Percentiles rank a stretch among this genome's conserved stretches.
phyloP scores from a whole-genome alignment of 1,140 invertebrate genomes.

The Samia ricini region DNA sequence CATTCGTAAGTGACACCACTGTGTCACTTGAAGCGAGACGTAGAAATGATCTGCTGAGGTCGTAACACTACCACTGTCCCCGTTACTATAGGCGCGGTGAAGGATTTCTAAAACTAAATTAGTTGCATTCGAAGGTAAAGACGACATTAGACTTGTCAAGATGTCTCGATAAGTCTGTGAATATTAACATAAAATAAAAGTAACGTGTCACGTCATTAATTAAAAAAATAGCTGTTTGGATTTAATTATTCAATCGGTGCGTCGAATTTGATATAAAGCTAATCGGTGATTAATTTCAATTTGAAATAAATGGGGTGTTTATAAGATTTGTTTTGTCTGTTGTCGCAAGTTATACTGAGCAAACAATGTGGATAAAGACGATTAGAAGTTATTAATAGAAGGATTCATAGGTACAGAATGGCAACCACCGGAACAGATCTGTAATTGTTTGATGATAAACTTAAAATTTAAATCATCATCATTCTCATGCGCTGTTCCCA shows the following conservation, averaged over 20 bases:
- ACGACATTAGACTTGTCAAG: not conserved
- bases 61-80: not conserved
- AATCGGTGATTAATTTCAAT: no score
- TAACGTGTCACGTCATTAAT: not conserved
- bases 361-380: no score
- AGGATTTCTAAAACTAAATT: not conserved
- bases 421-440: no score
- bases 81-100: not conserved
- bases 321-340: no score
- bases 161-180: not conserved
- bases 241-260: not conserved
- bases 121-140: not conserved
- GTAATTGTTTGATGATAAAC: no score
- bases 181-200: not conserved
- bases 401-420: no score
- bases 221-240: not conserved
- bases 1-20: not conserved
- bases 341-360: no score
- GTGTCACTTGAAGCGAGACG: not conserved
- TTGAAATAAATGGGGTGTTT: no score
- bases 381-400: no score
- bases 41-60: not conserved
- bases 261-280: no score
- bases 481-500: no score
- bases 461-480: no score